Evolutionary conservation across 2,113 vertebrate genomes (phyloP).

Genomic region (Heptranchias perlo): DNA sequence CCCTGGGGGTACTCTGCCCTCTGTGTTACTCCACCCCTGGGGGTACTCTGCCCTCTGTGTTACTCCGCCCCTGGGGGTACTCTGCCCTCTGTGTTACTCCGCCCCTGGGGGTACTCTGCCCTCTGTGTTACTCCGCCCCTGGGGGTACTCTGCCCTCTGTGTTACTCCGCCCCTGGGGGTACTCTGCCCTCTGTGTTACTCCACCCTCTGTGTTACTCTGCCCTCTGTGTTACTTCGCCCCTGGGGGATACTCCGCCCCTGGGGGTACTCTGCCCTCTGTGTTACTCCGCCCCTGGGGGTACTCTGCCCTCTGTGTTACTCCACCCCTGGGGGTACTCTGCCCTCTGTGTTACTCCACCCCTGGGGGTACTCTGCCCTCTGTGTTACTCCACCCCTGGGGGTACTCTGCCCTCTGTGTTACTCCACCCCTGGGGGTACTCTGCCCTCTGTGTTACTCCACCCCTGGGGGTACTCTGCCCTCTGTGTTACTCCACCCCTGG

Average conservation of each 20-base stretch:
- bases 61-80: neutral
- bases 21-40: neutral
- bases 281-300: neutral
- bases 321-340: neutral
- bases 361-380: neutral
- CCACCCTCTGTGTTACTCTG: neutral
- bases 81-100: neutral
- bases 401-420: neutral
- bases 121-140: neutral
- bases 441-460: neutral
- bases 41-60: too few relatives aligned
- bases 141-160: neutral
- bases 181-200: neutral
- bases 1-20: neutral
- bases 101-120: neutral
- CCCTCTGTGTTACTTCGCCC: neutral
- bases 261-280: neutral
- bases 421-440: neutral
- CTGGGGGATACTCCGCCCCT: neutral
- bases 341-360: neutral
- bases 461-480: neutral
- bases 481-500: neutral
- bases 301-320: too few relatives aligned
- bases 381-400: neutral
- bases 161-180: neutral